Conservation (phyloP, 2,888 invertebrate genomes). For the Callyntrura sp. region DNA sequence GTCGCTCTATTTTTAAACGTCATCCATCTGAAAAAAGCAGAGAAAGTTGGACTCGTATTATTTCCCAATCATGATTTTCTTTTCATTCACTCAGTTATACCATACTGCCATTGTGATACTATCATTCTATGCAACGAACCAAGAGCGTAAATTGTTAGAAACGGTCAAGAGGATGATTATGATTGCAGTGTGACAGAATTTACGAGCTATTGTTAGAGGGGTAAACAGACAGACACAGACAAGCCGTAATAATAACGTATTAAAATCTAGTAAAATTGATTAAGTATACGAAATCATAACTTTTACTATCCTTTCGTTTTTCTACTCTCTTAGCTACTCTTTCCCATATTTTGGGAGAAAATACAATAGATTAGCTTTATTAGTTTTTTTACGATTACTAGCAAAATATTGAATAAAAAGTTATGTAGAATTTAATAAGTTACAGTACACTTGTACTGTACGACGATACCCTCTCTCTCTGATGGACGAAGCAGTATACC, state of each 20-base stretch:
- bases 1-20: constrained; percentile 17
- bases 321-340: background rate
- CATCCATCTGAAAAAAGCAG: constrained; percentile 18
- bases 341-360: no score
- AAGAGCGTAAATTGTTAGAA: constrained; percentile 4
- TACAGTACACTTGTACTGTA: no score
- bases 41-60: background rate
- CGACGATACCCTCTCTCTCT: no score
- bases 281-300: background rate
- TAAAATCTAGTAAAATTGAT: background rate
- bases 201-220: background rate
- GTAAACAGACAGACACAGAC: background rate
- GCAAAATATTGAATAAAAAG: no score
- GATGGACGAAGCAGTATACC: no score
- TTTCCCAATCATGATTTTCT: background rate
- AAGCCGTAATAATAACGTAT: background rate
- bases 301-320: background rate
- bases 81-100: background rate
- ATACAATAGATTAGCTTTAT: no score
- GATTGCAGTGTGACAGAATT: background rate
- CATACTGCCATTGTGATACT: background rate
- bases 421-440: no score
- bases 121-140: background rate
- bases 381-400: no score
- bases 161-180: constrained; percentile 2